Evolutionary conservation across 2,797 vertebrate species (phyloP).

Genomic region (Cirrhinus mrigala): DNA sequence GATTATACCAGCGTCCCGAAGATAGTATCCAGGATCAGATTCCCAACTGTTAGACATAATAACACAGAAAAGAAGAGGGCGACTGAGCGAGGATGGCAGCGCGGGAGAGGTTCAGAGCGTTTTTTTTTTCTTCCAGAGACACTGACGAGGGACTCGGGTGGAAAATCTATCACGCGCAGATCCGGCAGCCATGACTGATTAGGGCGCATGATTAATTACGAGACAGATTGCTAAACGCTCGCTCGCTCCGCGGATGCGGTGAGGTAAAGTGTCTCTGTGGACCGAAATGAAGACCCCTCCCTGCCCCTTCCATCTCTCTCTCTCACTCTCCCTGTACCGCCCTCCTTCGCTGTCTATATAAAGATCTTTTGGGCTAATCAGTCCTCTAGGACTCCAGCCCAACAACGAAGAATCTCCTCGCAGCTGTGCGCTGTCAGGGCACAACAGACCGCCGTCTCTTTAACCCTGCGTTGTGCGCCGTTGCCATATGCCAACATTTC

Average conservation of each 20-base stretch:
- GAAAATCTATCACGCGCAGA: slow-evolving; percentile 55
- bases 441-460: slow-evolving; percentile 29
- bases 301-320: slow-evolving; percentile 65
- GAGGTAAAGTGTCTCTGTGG: slow-evolving; percentile 75
- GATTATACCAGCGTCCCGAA: slow-evolving; percentile 18
- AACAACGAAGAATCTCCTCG: slow-evolving; percentile 67
- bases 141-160: slow-evolving; percentile 32
- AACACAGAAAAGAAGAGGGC: slow-evolving; percentile 10
- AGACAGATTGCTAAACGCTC: slow-evolving; percentile 78
- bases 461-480: background rate
- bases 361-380: slow-evolving; percentile 83
- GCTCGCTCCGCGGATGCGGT: slow-evolving; percentile 70
- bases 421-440: slow-evolving; percentile 69
- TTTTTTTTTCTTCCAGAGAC: slow-evolving; percentile 8
- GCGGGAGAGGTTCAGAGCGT: background rate
- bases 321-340: slow-evolving; percentile 60
- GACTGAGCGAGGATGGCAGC: background rate
- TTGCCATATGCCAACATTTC: background rate
- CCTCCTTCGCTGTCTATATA: slow-evolving; percentile 77
- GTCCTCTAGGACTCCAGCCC: slow-evolving; percentile 79
- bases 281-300: slow-evolving; percentile 60
- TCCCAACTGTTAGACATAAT: slow-evolving; percentile 36
- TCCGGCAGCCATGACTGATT: slow-evolving; percentile 73
- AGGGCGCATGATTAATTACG: slow-evolving; percentile 77
- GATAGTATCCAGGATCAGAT: slow-evolving; percentile 22